phyloP scores from a whole-genome alignment of 2,113 vertebrate genomes.

The Motacilla tschutschensis region DNA sequence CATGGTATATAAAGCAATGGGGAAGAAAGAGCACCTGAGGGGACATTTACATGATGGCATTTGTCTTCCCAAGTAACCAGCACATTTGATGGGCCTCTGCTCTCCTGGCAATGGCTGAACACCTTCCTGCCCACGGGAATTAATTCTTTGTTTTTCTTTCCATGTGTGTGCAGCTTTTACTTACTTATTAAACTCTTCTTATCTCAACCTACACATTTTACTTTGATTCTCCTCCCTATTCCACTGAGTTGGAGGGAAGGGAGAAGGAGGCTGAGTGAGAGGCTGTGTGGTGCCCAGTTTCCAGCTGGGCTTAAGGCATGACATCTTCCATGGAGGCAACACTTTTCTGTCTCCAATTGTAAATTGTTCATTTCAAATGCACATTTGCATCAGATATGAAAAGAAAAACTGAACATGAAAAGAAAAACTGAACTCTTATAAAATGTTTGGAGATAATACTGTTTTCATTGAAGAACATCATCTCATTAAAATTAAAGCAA shows the following conservation, averaged over 20 bases:
- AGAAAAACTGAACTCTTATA: not conserved
- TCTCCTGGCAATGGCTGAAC: fast-evolving
- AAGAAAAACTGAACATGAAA: not conserved
- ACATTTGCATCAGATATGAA: not conserved
- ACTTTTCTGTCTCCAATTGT: not conserved
- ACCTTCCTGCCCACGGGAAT: not conserved
- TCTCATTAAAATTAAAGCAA: not conserved
- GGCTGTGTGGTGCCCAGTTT: not conserved
- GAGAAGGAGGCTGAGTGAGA: not conserved
- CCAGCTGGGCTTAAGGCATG: not conserved
- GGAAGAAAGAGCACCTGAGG: not conserved
- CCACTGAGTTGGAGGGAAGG: not conserved
- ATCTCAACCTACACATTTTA: not conserved
- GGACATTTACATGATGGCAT: fast-evolving
- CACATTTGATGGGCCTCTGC: not conserved
- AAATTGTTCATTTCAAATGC: not conserved
- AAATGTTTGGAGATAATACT: not conserved
- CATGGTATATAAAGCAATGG: fast-evolving
- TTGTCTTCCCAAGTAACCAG: not conserved
- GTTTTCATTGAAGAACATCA: not conserved
- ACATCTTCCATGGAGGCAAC: not conserved
- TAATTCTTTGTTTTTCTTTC: not conserved
- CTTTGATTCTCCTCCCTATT: not conserved
- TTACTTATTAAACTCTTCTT: not conserved
- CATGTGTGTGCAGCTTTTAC: not conserved